Evolutionary conservation across 1,140 invertebrate species (phyloP), one percentile per base, ranked within the genome.

Genomic region (Chelonus insularis): DNA sequence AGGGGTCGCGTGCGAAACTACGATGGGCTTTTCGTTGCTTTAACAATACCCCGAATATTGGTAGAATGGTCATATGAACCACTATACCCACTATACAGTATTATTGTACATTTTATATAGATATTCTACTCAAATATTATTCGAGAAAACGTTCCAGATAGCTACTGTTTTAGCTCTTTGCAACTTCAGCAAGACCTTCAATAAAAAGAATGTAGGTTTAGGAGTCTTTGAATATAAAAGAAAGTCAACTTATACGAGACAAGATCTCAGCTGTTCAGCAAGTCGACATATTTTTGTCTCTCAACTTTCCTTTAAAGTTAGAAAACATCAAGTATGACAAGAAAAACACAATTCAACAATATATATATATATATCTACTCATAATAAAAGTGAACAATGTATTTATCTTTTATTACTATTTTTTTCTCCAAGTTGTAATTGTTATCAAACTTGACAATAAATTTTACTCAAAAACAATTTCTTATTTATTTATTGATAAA

Each of bases 1-100:
- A 14, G 32, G 14, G 52, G 52, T 55, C 52, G 52, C 52, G 52
- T 55, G 52, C 52, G 36, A 55, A 55, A 55, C 52, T 55, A 5
- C 34, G 25, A 16, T 11, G 32, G 52, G 16, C 18, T 55, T 39
- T 20, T 21, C 52, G 34, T 37, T 20, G 11, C 25, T 29, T 43
- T 41, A 21, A 39, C 36, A 39, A 41, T 37, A 18, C 12, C 36
- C 9, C n/a, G n/a, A n/a, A 4, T 34, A 6, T 52, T n/a, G 16
- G 25, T 16, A 32, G 9, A 1, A 20, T 29, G 18, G 21, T 1
- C 47, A 29, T 23, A 9, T 18, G n/a, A 18, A 18, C 12, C 18
- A 45, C 12, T 20, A 8, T 2, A 20, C 18, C 23, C 14, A 36
- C 14, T 52, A 14, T 18, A 7, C 4, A 20, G 9, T 55, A 21